Evolutionary conservation across 2,888 invertebrate genomes (phyloP), one percentile per base, ranked within the genome.

Genomic region (Trachelus troglodyta): DNA sequence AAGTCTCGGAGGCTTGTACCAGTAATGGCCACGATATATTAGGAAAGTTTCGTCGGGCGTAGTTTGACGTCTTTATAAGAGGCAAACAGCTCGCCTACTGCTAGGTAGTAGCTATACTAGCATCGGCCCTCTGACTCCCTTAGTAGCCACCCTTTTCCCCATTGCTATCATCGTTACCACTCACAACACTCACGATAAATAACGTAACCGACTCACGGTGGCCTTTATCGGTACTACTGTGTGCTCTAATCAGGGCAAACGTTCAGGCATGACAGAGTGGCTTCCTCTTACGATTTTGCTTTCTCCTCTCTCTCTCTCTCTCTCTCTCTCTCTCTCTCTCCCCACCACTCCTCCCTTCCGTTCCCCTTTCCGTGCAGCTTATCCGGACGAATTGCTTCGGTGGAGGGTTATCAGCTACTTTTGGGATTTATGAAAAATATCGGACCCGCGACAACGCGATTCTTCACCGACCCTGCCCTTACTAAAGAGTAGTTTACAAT

Each of bases 31-130:
- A 81, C 88, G 82, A 88, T 89, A 88, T 88, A 88, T 88, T 87
- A 87, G 85, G 83, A 89, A 89, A 89, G 87, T 89, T 89, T 87
- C 84, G 85, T 84, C 85, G 86, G 86, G 82, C 87, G 87, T 83
- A 81, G 86, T 86, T 86, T 86, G 88, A 88, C 86, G 86, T 86
- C 87, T 88, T 89, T 88, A 87, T 87, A 87, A 87, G 85, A 87
- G 85, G 85, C 85, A 86, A 88, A 86, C 86, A 86, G 84, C 77
- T 85, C 83, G 83, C 85, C 81, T 84, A 84, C 82, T 79, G 69
- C 31, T 71, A 34, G 71, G 71, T 11, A 71, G 6, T 35, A 30
- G 71, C 71, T 34, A 71, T 34, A 31, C 71, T 1, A 1, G 31
- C 71, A 31, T 33, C 71, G 12, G 71, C 71, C 71, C 71, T 56